Evolutionary conservation across 2,113 vertebrate genomes (phyloP).

Genomic region (Sigmodon hispidus): DNA sequence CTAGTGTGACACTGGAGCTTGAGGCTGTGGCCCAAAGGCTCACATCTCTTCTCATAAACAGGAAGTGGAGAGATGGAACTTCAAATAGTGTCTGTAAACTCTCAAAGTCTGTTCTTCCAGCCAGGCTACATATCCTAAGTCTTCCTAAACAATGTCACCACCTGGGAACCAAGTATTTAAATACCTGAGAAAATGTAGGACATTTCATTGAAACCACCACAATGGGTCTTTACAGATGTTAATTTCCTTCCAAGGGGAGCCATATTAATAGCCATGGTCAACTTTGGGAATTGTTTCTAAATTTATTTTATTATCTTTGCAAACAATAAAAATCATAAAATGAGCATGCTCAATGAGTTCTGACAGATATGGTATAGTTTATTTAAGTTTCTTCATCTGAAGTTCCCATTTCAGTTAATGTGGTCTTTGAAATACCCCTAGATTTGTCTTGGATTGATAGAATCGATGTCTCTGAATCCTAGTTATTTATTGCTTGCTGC

Average conservation of each 20-base stretch:
- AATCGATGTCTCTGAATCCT: background rate
- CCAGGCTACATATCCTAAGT: background rate
- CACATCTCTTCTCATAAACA: background rate
- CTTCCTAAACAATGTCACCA: background rate
- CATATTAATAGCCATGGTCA: background rate
- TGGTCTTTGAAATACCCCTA: background rate
- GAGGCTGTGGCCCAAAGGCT: background rate
- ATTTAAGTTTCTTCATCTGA: background rate
- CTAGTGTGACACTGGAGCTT: background rate
- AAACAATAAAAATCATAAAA: background rate
- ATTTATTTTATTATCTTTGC: conserved; percentile 30
- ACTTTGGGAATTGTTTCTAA: background rate
- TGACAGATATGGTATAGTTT: background rate
- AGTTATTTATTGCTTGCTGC: background rate
- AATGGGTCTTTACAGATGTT: background rate
- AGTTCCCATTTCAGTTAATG: background rate
- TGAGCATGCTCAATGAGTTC: background rate
- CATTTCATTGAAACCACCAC: background rate
- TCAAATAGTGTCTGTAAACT: background rate
- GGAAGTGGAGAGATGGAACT: background rate
- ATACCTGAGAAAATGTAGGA: background rate
- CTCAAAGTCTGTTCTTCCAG: background rate
- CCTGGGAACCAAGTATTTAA: background rate
- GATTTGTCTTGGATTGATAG: background rate
- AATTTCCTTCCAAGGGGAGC: background rate